Base-by-base conservation (phyloP, 2,888 invertebrate species). In the Abrostola triplasia region DNA sequence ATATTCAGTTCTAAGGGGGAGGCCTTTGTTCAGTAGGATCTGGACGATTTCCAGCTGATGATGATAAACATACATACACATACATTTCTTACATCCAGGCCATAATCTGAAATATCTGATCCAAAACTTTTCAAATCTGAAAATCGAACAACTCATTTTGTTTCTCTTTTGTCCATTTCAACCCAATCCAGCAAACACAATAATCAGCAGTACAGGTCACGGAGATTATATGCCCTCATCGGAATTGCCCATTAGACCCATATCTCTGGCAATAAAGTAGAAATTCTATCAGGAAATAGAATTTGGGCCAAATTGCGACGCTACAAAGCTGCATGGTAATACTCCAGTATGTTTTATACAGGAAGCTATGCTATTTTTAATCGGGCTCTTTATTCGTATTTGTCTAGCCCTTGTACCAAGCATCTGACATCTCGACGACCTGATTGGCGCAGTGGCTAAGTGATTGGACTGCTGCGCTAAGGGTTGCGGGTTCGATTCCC, bases 271-370 rank as follows among this genome's bases (percentile, higher is more conserved):
- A 69, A 80, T 84, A 81, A 82, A 79, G 74, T 82, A 76, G 79
- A 81, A 82, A 82, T 82, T 84, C 81, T 78, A 81, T 76, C 76
- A 76, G 80, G 72, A 76, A 80, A 77, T 81, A 80, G 80, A 78
- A 81, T 79, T 80, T 69, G 47, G 68, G 77, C 74, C 77, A 79
- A 78, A 79, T 77, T 47, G 62, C 54, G 62, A 53, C 37, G 38
- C 36, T 50, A 52, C 35, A 42, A 51, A 51, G 57, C 12, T 42
- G n/a, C 36, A 57, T 59, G 48, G 38, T 64, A 48, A 64, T 55
- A 40, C 9, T 50, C 10, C 54, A 10, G 64, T 1, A 8, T 0
- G 6, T 49, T 7, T n/a, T 0, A 8, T 53, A 60, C 5, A 0
- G 8, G 1, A 52, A 64, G 68, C 50, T 36, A 48, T 44, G 50